Conservation (phyloP, 1,140 invertebrate species). For the Saccostrea glomerata region DNA sequence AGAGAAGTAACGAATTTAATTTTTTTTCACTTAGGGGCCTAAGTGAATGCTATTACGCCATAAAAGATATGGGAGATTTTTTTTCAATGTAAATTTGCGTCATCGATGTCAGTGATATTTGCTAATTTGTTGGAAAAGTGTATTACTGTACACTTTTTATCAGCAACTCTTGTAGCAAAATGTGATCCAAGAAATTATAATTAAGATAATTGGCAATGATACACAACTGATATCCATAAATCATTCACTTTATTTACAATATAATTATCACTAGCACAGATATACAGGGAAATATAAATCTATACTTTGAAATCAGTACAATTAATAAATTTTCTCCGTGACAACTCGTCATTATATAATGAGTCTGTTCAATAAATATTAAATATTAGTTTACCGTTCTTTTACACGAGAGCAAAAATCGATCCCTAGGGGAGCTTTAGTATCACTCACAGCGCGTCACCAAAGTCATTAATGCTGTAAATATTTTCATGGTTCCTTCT, state of each 20-base stretch:
- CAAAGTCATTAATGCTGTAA: constrained; percentile 6
- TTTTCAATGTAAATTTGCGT: constrained; percentile 31
- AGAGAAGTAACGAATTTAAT: background rate
- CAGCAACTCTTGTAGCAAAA: background rate
- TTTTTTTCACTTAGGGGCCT: constrained; percentile 7
- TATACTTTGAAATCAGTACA: constrained; percentile 32
- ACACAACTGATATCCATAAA: background rate
- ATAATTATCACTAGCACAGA: constrained; percentile 14
- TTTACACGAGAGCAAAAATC: background rate
- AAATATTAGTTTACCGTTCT: background rate
- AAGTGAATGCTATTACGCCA: constrained; percentile 2
- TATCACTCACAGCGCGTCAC: constrained; percentile 4
- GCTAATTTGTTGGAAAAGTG: constrained; percentile 17
- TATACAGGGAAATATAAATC: constrained; percentile 24
- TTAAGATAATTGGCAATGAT: constrained; percentile 31
- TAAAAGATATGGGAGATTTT: background rate
- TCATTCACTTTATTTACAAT: constrained; percentile 35
- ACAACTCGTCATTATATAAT: background rate
- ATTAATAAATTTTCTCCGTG: constrained; percentile 23
- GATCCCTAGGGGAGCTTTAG: background rate
- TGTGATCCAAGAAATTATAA: constrained; percentile 16
- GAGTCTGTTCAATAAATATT: constrained; percentile 12
- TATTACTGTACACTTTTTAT: constrained; percentile 17
- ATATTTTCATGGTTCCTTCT: constrained; percentile 13
- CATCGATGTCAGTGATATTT: background rate